A percentile compares a stretch with the other conserved stretches of the same genome.
Conservation (phyloP, 2,888 invertebrate genomes). For the Callosobruchus maculatus region DNA sequence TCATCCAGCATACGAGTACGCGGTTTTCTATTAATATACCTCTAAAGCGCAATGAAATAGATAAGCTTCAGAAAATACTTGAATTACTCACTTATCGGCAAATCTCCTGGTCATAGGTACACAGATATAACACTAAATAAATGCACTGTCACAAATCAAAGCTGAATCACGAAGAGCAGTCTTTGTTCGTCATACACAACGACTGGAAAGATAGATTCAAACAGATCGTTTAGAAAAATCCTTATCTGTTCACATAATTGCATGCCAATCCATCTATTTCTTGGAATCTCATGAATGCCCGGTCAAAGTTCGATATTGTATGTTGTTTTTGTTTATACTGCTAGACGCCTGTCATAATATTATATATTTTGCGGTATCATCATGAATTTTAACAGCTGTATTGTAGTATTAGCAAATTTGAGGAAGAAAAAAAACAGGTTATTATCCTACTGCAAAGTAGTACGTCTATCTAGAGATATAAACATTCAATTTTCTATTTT, state of each 20-base stretch:
- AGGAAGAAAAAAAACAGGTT: too few relatives aligned
- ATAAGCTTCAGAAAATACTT: too few relatives aligned
- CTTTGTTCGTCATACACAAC: not conserved
- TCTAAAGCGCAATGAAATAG: too few relatives aligned
- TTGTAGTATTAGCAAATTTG: not conserved
- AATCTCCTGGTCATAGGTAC: too few relatives aligned
- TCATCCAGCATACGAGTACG: too few relatives aligned
- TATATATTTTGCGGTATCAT: not conserved
- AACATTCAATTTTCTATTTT: too few relatives aligned
- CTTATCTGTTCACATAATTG: not conserved
- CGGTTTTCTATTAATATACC: too few relatives aligned
- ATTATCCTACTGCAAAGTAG: too few relatives aligned
- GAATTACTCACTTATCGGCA: not conserved
- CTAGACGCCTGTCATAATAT: not conserved
- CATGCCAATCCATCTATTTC: constrained; percentile 8
- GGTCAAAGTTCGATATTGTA: constrained; percentile 15
- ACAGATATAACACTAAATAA: not conserved
- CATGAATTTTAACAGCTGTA: not conserved
- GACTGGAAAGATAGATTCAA: not conserved
- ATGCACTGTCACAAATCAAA: not conserved
- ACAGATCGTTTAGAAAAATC: not conserved
- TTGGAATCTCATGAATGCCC: constrained; percentile 17
- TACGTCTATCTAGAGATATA: too few relatives aligned
- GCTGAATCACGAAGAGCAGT: not conserved
- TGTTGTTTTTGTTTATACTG: constrained; percentile 1